Percentiles rank a stretch among this genome's conserved stretches.
Evolutionary conservation across 2,113 vertebrate species (phyloP).

Genomic region (Hymenochirus boettgeri): DNA sequence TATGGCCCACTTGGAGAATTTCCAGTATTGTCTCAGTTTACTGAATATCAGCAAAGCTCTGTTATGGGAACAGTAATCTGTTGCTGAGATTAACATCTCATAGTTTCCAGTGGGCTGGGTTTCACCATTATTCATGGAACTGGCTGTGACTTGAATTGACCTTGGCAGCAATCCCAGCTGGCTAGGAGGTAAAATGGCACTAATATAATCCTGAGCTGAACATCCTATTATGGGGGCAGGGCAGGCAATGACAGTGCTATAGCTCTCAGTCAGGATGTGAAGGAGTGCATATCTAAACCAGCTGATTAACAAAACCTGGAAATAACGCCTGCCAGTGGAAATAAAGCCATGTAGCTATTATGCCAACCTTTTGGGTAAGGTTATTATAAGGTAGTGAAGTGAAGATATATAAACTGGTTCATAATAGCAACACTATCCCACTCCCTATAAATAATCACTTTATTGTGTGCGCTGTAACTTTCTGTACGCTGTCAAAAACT

Average conservation of each 20-base stretch:
- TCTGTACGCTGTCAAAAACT: too few relatives aligned
- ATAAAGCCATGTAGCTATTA: conserved; percentile 2
- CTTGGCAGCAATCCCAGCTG: conserved; percentile 58
- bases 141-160: conserved; percentile 57
- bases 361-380: not conserved
- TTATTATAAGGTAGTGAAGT: not conserved
- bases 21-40: not conserved
- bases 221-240: conserved; percentile 41
- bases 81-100: conserved; percentile 61
- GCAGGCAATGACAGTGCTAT: not conserved
- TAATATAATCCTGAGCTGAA: conserved; percentile 51
- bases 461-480: too few relatives aligned
- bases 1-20: conserved; percentile 40
- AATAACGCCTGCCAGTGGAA: conserved; percentile 14
- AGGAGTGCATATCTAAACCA: conserved; percentile 2
- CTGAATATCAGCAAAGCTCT: conserved; percentile 37
- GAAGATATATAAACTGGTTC: too few relatives aligned
- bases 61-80: conserved; percentile 56
- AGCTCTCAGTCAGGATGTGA: not conserved
- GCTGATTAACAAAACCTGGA: not conserved
- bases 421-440: too few relatives aligned
- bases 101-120: conserved; percentile 57
- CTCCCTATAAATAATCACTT: too few relatives aligned
- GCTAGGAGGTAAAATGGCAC: conserved; percentile 56
- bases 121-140: conserved; percentile 54